phyloP scores from a whole-genome alignment of 1,140 invertebrate species.

The Choristoneura fumiferana region DNA sequence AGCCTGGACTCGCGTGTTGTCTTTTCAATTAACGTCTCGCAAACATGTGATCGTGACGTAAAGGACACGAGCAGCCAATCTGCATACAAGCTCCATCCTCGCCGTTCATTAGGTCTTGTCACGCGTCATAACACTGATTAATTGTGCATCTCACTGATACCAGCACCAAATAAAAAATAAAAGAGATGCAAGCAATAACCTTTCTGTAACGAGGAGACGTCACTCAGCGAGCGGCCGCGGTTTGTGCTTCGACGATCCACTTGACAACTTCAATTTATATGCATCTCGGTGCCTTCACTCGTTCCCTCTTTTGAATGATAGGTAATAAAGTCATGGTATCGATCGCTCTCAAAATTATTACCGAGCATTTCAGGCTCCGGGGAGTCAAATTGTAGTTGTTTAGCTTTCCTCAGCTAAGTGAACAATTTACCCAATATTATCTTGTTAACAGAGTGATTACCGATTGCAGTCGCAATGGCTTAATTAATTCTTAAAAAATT shows the following conservation, averaged over 20 bases:
- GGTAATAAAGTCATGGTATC: slow-evolving; percentile 43
- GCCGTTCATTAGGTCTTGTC: slow-evolving; percentile 58
- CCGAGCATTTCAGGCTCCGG: not conserved
- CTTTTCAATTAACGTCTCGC: slow-evolving; percentile 1
- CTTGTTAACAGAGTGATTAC: slow-evolving; percentile 23
- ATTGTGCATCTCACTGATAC: slow-evolving; percentile 53
- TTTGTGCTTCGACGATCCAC: slow-evolving; percentile 33
- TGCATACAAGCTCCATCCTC: slow-evolving; percentile 25
- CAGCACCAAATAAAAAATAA: slow-evolving; percentile 35
- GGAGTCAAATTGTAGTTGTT: not conserved
- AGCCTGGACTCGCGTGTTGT: not conserved
- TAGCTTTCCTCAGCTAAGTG: too few relatives aligned
- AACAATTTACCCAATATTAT: not conserved
- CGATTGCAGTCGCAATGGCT: slow-evolving; percentile 23
- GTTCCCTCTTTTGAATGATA: slow-evolving; percentile 37
- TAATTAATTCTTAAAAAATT: slow-evolving; percentile 27
- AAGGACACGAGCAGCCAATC: slow-evolving; percentile 11
- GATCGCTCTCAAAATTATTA: slow-evolving; percentile 21
- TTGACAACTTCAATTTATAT: slow-evolving; percentile 63
- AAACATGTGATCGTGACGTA: slow-evolving; percentile 4
- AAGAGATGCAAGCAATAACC: slow-evolving; percentile 50
- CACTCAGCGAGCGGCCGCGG: slow-evolving; percentile 41
- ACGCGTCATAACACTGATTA: slow-evolving; percentile 69
- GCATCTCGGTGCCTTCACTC: slow-evolving; percentile 43
- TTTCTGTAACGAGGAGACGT: slow-evolving; percentile 62